These are phyloP conservation scores for Cantharis nigra DNA, from an alignment of 2,888 invertebrate species.

Conservation along the genomic window DNA sequence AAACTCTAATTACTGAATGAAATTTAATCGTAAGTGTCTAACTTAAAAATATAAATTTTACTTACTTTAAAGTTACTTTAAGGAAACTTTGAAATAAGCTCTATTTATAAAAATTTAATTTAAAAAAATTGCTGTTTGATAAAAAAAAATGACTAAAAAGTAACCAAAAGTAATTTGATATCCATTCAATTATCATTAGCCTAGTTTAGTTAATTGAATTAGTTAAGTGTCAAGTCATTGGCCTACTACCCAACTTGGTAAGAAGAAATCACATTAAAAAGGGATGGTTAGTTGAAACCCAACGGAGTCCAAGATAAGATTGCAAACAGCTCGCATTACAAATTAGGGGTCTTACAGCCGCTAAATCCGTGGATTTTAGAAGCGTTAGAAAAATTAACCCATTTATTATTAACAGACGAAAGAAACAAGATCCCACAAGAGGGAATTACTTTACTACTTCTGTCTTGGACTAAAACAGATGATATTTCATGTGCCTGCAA, in stretches of 20 bases:
- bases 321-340: constrained; percentile 51
- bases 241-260: constrained; percentile 39
- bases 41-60: background rate
- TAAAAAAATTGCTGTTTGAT: background rate
- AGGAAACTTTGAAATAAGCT: background rate
- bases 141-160: background rate
- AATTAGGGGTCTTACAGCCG: constrained; percentile 50
- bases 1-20: background rate
- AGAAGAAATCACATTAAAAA: constrained; percentile 32
- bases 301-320: constrained; percentile 39
- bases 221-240: constrained; percentile 41
- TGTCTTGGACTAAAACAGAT: constrained; percentile 38
- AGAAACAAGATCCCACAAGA: constrained; percentile 46
- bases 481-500: constrained; percentile 44
- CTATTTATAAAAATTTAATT: background rate
- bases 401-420: constrained; percentile 55
- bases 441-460: constrained; percentile 50
- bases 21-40: background rate
- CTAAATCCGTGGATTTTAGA: constrained; percentile 45
- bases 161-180: constrained; percentile 32
- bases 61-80: background rate
- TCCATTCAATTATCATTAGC: constrained; percentile 41
- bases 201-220: constrained; percentile 39
- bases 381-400: constrained; percentile 55
- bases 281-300: constrained; percentile 12